phyloP scores from a whole-genome alignment of 2,888 invertebrate genomes.

The Platyscelio sp. region DNA sequence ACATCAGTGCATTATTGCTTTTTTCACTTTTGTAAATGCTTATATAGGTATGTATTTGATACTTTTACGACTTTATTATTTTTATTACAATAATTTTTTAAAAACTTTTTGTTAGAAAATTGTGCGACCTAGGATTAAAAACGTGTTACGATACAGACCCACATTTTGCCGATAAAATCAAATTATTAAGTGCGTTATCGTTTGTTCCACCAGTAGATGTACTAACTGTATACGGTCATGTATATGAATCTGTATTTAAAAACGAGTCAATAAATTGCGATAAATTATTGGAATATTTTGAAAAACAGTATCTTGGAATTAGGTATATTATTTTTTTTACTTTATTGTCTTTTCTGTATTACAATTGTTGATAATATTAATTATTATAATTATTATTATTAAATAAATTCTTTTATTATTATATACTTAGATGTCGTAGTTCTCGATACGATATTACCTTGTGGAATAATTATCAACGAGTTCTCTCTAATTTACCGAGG shows the following conservation, averaged over 20 bases:
- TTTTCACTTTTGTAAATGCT: not conserved
- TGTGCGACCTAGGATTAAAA: not conserved
- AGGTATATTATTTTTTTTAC: not conserved
- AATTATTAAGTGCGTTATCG: not conserved
- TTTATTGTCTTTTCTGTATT: not conserved
- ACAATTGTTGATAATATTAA: not conserved
- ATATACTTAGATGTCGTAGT: not conserved
- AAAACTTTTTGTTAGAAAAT: not conserved
- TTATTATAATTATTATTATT: not conserved
- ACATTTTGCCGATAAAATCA: slow-evolving; percentile 8
- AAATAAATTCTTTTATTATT: not conserved
- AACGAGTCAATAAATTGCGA: not conserved
- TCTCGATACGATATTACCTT: not conserved
- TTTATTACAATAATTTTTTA: slow-evolving; percentile 2
- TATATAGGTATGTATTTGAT: slow-evolving; percentile 2
- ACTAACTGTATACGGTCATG: not conserved
- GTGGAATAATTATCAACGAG: slow-evolving; percentile 5
- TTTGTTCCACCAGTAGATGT: slow-evolving; percentile 1
- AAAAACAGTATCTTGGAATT: not conserved
- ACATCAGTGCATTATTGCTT: slow-evolving; percentile 1
- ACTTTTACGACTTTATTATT: not conserved
- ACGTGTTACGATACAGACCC: not conserved
- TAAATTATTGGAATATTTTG: not conserved
- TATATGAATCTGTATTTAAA: not conserved
- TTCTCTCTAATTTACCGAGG: not conserved